These are phyloP conservation scores for Orthosia gracilis DNA, from an alignment of 2,888 invertebrate genomes.

Conservation along the genomic window DNA sequence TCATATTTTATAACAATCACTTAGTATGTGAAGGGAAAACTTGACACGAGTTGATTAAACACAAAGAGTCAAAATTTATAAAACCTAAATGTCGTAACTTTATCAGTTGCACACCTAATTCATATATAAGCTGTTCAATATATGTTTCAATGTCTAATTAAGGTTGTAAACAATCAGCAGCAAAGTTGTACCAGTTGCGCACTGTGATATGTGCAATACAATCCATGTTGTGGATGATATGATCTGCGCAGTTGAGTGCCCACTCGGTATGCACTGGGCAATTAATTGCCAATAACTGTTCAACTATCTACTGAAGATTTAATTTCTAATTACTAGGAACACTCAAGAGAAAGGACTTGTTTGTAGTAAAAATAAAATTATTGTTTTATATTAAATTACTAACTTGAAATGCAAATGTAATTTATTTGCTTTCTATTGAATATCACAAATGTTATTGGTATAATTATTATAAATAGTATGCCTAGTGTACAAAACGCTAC, in stretches of 20 bases:
- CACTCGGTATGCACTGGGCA: slow-evolving; percentile 63
- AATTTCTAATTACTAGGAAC: slow-evolving; percentile 23
- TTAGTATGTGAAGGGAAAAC: neutral
- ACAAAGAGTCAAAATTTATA: slow-evolving; percentile 12
- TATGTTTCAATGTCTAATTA: slow-evolving; percentile 6
- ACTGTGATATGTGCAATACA: slow-evolving; percentile 55
- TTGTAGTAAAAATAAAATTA: slow-evolving; percentile 24
- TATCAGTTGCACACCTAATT: neutral
- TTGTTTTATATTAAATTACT: slow-evolving; percentile 34
- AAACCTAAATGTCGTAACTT: neutral
- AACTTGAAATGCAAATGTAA: slow-evolving; percentile 39
- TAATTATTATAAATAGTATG: slow-evolving; percentile 50
- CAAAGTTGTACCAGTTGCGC: slow-evolving; percentile 58
- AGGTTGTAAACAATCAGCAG: slow-evolving; percentile 35
- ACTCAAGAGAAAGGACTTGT: slow-evolving; percentile 38
- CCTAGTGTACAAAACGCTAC: slow-evolving; percentile 49
- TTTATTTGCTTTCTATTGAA: slow-evolving; percentile 58
- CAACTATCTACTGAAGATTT: slow-evolving; percentile 37
- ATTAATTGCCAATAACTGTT: slow-evolving; percentile 54
- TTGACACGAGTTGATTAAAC: neutral
- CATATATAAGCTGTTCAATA: neutral
- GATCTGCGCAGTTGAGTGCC: slow-evolving; percentile 69
- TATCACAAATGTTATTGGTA: slow-evolving; percentile 50
- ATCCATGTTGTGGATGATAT: slow-evolving; percentile 64
- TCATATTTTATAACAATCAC: neutral